phyloP scores from a whole-genome alignment of 2,888 invertebrate genomes.

The Caenorhabditis virilis region DNA sequence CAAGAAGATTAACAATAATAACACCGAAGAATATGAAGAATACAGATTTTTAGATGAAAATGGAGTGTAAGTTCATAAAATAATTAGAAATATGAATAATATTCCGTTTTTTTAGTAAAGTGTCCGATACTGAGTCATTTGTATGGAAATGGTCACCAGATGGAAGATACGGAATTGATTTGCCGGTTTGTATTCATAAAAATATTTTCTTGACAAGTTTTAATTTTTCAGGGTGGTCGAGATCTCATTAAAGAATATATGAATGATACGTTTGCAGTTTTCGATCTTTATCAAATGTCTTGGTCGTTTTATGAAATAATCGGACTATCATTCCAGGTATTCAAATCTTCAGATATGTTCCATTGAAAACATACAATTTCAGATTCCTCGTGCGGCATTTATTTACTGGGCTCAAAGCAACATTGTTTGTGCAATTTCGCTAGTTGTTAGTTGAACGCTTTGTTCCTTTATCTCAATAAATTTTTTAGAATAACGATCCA shows the following conservation, averaged over 20 bases:
- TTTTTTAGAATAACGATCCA: neutral
- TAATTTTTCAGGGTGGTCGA: conserved; percentile 25
- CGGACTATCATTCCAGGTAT: conserved; percentile 2
- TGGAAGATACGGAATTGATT: conserved; percentile 33
- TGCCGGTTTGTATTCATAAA: conserved; percentile 10
- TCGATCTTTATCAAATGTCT: conserved; percentile 16
- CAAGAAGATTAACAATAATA: no score
- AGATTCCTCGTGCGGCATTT: conserved; percentile 30
- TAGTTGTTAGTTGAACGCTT: conserved; percentile 6
- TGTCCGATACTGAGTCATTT: conserved; percentile 26
- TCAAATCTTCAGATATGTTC: neutral
- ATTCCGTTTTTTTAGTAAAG: conserved; percentile 11
- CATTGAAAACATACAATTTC: no score
- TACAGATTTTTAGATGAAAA: no score
- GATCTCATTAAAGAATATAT: conserved; percentile 10
- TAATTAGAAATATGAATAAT: no score
- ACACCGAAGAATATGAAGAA: no score
- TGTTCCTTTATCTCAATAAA: neutral
- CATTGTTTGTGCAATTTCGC: conserved; percentile 11
- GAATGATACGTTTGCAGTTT: conserved; percentile 15
- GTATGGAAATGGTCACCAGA: conserved; percentile 38
- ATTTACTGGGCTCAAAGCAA: conserved; percentile 24
- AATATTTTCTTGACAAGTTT: no score
- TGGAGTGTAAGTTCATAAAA: no score
- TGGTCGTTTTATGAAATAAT: conserved; percentile 19